These are phyloP conservation scores for Muscicapa striata DNA, from an alignment of 2,797 vertebrate species.

Conservation along the genomic window DNA sequence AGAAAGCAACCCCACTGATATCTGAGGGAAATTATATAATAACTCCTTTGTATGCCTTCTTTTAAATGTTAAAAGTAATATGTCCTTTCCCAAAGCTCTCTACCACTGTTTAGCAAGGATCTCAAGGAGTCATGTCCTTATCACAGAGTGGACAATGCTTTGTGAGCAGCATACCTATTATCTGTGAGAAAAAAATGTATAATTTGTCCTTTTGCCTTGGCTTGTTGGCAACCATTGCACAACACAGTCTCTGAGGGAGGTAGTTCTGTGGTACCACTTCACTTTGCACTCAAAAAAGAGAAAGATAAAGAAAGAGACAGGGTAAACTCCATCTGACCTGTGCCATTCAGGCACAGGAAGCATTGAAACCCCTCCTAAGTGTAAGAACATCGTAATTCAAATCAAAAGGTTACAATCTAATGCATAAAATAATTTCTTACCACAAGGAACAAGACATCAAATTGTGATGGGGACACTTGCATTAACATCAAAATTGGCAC, in stretches of 20 bases:
- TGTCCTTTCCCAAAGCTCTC: not conserved
- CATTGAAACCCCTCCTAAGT: not conserved
- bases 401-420: not conserved
- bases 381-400: not conserved
- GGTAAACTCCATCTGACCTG: not conserved
- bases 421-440: not conserved
- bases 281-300: not conserved
- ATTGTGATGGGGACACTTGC: not conserved
- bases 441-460: not conserved
- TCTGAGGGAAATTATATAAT: not conserved
- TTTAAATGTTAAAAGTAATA: constrained; percentile 18
- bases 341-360: not conserved
- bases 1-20: not conserved
- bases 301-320: not conserved
- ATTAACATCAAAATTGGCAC: not conserved
- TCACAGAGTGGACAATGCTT: not conserved
- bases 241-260: not conserved
- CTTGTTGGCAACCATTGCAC: not conserved
- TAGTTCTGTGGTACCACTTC: not conserved
- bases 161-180: not conserved
- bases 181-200: not conserved
- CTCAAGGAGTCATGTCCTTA: not conserved
- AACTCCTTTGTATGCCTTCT: not conserved
- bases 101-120: not conserved
- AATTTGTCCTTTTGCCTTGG: not conserved